Percentiles rank a stretch among this genome's conserved stretches.
Conservation (phyloP, 1,140 invertebrate species). For the Pomacea maculata region DNA sequence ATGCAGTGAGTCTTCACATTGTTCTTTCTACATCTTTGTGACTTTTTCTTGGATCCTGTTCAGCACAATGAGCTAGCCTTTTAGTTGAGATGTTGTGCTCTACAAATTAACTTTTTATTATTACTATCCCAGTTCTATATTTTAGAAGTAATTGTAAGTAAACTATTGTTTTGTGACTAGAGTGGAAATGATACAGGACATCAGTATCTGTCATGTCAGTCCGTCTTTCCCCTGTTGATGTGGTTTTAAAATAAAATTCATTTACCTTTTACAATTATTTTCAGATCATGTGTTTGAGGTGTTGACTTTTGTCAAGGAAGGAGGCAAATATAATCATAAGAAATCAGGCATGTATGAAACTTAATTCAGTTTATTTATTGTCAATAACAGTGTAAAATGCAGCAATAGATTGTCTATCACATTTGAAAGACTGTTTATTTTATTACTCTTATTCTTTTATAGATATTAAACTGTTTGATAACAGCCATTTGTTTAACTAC, state of each 20-base stretch:
- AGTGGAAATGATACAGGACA: neutral
- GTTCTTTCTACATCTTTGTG: too few relatives aligned
- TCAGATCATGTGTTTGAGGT: constrained; percentile 46
- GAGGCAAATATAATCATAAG: constrained; percentile 31
- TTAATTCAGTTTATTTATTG: neutral
- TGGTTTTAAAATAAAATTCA: neutral
- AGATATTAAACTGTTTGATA: neutral
- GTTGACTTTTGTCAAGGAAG: constrained; percentile 27
- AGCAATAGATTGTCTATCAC: neutral
- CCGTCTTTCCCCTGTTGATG: neutral
- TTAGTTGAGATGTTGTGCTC: neutral
- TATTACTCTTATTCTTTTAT: neutral
- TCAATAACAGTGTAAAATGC: neutral
- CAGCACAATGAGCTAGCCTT: neutral
- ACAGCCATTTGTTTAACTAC: neutral
- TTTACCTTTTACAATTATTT: constrained; percentile 9
- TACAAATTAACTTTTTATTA: neutral
- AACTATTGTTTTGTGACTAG: neutral
- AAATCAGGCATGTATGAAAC: constrained; percentile 24
- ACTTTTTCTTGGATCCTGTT: neutral
- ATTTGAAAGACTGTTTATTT: neutral
- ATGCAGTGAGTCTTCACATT: too few relatives aligned
- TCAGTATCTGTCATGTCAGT: neutral
- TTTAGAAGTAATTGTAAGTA: neutral
- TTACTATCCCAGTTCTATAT: neutral